Percentiles rank a stretch among this genome's conserved stretches.
Evolutionary conservation across 1,140 invertebrate species (phyloP).

Genomic region (Rhizoglyphus robini): DNA sequence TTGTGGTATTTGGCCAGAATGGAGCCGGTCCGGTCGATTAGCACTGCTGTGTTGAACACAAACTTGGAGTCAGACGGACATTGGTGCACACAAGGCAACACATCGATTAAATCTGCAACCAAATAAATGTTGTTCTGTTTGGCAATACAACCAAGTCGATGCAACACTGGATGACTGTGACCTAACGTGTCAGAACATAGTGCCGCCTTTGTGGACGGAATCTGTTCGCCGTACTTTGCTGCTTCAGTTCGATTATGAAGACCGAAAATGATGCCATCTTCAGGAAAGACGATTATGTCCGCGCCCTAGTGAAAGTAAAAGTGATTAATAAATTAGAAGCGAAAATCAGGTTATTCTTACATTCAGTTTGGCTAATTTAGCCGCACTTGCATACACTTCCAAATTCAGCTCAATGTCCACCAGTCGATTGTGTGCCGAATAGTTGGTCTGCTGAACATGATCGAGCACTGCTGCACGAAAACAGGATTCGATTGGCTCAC

Average conservation of each 20-base stretch:
- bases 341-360: background rate
- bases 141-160: conserved; percentile 43
- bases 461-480: conserved; percentile 22
- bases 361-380: background rate
- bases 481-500: background rate
- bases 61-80: conserved; percentile 32
- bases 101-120: conserved; percentile 54
- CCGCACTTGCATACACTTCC: conserved; percentile 11
- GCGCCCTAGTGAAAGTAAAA: conserved; percentile 37
- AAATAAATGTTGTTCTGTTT: conserved; percentile 41
- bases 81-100: conserved; percentile 28
- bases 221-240: background rate
- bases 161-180: conserved; percentile 26
- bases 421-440: background rate
- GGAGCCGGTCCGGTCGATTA: conserved; percentile 49
- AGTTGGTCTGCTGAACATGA: conserved; percentile 9
- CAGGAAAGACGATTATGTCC: conserved; percentile 71
- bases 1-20: conserved; percentile 55
- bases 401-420: conserved; percentile 15
- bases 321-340: too few species aligned
- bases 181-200: conserved; percentile 16
- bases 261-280: conserved; percentile 39
- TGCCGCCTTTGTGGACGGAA: conserved; percentile 16
- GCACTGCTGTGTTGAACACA: conserved; percentile 60
- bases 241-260: background rate